phyloP scores from a whole-genome alignment of 2,888 invertebrate species.

The Hirtodrosophila duncani region DNA sequence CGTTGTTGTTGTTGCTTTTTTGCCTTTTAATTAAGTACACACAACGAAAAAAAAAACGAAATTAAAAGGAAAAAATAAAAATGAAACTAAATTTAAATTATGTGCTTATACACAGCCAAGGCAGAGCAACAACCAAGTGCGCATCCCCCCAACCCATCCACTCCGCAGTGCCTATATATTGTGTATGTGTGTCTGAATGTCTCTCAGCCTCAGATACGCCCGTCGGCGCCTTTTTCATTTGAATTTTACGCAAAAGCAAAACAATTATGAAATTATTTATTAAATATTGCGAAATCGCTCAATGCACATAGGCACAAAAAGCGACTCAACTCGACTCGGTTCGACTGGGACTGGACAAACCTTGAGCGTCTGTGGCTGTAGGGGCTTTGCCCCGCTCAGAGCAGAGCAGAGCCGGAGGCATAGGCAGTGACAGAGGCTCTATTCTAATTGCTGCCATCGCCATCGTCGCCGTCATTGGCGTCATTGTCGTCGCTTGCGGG shows the following conservation, averaged over 20 bases:
- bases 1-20: conserved; percentile 35
- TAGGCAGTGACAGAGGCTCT: too few relatives aligned
- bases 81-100: conserved; percentile 64
- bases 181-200: not conserved
- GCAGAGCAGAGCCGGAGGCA: too few relatives aligned
- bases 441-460: conserved; percentile 62
- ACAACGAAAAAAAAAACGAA: conserved; percentile 17
- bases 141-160: conserved; percentile 8
- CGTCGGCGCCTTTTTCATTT: conserved; percentile 54
- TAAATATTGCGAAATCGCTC: conserved; percentile 72
- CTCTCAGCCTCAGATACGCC: conserved; percentile 27
- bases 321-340: conserved; percentile 9
- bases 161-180: not conserved
- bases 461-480: conserved; percentile 29
- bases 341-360: conserved; percentile 46
- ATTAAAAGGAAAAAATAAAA: conserved; percentile 7
- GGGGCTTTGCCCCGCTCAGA: conserved; percentile 26
- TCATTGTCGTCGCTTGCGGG: conserved; percentile 55
- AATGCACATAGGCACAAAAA: conserved; percentile 47
- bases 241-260: conserved; percentile 65
- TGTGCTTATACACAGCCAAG: conserved; percentile 56
- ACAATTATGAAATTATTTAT: conserved; percentile 75
- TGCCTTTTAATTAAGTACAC: conserved; percentile 71
- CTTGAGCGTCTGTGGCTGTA: conserved; percentile 42
- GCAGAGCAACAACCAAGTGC: conserved; percentile 24